Base-by-base conservation (phyloP, 2,888 invertebrate genomes). In the Lithosia quadra region DNA sequence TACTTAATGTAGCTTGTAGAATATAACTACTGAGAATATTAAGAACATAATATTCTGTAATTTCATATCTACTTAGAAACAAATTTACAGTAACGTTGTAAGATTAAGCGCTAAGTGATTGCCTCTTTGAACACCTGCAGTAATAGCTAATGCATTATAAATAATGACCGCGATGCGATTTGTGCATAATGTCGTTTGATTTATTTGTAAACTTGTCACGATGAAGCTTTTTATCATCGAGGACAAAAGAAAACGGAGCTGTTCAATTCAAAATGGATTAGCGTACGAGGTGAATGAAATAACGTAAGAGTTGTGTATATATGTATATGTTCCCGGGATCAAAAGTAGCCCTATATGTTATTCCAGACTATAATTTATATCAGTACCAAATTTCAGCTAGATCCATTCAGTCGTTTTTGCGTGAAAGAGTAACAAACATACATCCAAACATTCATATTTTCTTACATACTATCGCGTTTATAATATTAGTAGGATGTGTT, bases 121-220 rank as follows among this genome's bases (percentile, higher is more conserved):
- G 36, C 53, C 34, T 18, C 43, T 58, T 58, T 2, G 28, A 58
- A 28, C 22, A 36, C 36, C 36, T 8, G 53, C 21, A 34, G 10
- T 60, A 24, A 63, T 56, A 63, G 34, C 15, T 53, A 34, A 59
- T 65, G n/a, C 39, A 33, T 61, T 63, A 60, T 60, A 22, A 13
- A 22, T 34, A 60, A 36, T 49, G 21, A 49, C 18, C 22, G 60
- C 55, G 57, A n/a, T 49, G 49, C n/a, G n/a, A 49, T n/a, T 9
- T 49, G 49, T 9, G n/a, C 49, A 49, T 49, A 49, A 49, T 49
- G 49, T 49, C 49, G 18, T 49, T 49, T 7, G 49, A n/a, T 49
- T 28, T 49, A 49, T n/a, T 49, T 49, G 49, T 49, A 8, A 49
- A 49, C 49, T 2, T n/a, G 49, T n/a, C 49, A 49, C n/a, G 49